A percentile compares a stretch with the other conserved stretches of the same genome.
phyloP scores from a whole-genome alignment of 2,797 vertebrate genomes.

The Clarias pachynema region DNA sequence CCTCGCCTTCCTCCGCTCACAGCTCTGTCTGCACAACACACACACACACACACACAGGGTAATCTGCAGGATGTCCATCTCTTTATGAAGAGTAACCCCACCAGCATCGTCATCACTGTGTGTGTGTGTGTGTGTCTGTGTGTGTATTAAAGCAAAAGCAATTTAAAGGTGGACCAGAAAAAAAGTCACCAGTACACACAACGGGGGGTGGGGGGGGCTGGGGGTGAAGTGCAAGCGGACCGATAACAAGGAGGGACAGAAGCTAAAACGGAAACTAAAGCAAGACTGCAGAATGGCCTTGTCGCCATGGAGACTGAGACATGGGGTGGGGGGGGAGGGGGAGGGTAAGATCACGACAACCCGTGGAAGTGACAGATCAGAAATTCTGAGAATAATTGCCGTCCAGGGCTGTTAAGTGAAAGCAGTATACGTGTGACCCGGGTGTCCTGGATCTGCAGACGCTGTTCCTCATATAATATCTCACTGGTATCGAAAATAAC shows the following conservation, averaged over 20 bases:
- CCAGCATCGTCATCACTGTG: not conserved
- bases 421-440: not conserved
- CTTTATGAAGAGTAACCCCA: not conserved
- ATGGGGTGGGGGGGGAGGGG: not conserved
- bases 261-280: not conserved
- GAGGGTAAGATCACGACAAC: not conserved
- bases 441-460: too few relatives aligned
- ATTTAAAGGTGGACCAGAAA: not conserved
- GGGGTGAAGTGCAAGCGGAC: not conserved
- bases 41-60: not conserved
- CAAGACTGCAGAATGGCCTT: not conserved
- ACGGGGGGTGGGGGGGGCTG: too few relatives aligned
- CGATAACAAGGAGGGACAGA: not conserved
- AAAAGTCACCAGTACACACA: not conserved
- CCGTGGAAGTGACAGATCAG: not conserved
- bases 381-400: too few relatives aligned
- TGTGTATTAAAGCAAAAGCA: not conserved
- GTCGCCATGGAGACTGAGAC: too few relatives aligned
- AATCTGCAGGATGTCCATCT: not conserved
- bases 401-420: not conserved
- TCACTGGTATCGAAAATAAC: too few relatives aligned
- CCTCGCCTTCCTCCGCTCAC: conserved; percentile 95
- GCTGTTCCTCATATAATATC: too few relatives aligned
- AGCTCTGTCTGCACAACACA: conserved; percentile 59
- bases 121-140: too few relatives aligned